phyloP scores from a whole-genome alignment of 2,888 invertebrate species.

The Ceramica pisi region DNA sequence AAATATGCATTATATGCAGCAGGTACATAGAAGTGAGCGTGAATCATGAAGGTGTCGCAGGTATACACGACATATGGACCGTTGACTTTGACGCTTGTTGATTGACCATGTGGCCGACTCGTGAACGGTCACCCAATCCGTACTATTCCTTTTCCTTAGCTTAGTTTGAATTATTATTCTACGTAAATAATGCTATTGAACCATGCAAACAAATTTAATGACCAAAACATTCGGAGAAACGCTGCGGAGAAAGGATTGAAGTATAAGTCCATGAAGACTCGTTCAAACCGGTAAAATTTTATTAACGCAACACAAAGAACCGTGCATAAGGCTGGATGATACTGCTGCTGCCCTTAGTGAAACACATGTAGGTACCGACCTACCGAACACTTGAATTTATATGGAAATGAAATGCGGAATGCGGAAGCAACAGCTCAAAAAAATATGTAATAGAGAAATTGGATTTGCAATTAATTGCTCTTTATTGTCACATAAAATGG shows the following conservation, averaged over 20 bases:
- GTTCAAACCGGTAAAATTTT: conserved; percentile 23
- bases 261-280: conserved; percentile 19
- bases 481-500: conserved; percentile 59
- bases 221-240: conserved; percentile 25
- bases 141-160: background rate
- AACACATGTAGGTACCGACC: conserved; percentile 13
- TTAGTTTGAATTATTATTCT: conserved; percentile 6
- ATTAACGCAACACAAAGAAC: conserved; percentile 29
- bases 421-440: conserved; percentile 55
- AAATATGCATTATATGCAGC: conserved; percentile 21
- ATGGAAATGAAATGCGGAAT: conserved; percentile 52
- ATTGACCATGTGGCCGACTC: conserved; percentile 38
- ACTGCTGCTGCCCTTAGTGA: conserved; percentile 44
- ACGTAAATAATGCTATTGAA: conserved; percentile 11
- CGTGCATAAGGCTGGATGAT: conserved; percentile 17
- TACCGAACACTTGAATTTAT: conserved; percentile 37
- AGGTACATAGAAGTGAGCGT: conserved; percentile 23
- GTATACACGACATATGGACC: conserved; percentile 23
- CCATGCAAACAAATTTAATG: background rate
- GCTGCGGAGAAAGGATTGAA: conserved; percentile 21
- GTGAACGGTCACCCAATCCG: conserved; percentile 11
- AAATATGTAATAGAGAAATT: conserved; percentile 69
- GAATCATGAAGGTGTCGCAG: conserved; percentile 43
- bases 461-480: conserved; percentile 59
- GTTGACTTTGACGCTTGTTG: conserved; percentile 39